Base-by-base conservation (phyloP, 2,113 vertebrate species). In the Haplotaxodon microlepis region DNA sequence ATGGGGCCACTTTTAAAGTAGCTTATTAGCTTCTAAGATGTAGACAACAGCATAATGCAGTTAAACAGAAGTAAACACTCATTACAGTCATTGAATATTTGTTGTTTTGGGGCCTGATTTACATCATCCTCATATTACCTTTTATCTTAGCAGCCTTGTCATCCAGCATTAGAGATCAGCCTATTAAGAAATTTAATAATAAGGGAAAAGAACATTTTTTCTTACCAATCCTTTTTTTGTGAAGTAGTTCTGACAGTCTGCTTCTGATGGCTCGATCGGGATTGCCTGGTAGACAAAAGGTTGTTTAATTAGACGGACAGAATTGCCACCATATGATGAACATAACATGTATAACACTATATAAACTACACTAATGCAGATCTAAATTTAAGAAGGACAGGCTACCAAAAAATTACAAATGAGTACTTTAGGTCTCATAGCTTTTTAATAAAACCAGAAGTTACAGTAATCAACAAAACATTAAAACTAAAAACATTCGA, bases 341-440 rank as follows among this genome's bases (percentile, higher is more conserved):
- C 2, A 54, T 12, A 21, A 54, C 2, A 0, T 54, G 53, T 54
- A 54, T 54, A 12, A 54, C 0, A 54, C n/a, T 54, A 54, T 54
- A 54, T 12, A 54, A 21, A 54, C 53, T 54, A 54, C 0, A 54
- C 6, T 0, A 54, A 54, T 54, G 53, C 53, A 54, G 53, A 7
- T 0, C 0, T 24, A 54, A 4, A 54, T 7, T 54, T 54, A 21
- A 24, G n/a, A 1, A 24, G 11, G 21, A 24, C 21, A 24, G 6
- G 1, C 21, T 56, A 56, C 11, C 11, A 13, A 56, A 56, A 56
- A 13, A 0, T 13, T 0, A 24, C 6, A 0, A 56, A 24, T 56
- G 2, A 24, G 53, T 56, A 56, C 2, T 5, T 56, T 56, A 56
- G 54, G 54, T 56, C 7, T 56, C 4, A 4, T 56, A 13, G 54